phyloP scores from a whole-genome alignment of 2,888 invertebrate genomes.

The Ophion obscuratus region DNA sequence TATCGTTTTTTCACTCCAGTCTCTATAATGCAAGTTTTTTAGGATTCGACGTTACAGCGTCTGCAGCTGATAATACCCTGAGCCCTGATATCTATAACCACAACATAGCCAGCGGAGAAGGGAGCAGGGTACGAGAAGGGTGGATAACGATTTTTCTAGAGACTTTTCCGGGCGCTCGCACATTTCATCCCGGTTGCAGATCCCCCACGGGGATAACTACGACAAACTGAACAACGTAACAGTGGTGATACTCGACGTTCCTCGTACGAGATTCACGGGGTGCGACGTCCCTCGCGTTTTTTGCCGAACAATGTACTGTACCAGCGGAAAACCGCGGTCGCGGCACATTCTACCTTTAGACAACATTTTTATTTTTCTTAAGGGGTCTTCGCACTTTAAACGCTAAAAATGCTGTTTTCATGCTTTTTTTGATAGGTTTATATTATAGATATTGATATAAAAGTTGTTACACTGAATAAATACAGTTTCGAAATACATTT shows the following conservation, averaged over 20 bases:
- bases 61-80: conserved; percentile 19
- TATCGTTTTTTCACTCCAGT: not conserved
- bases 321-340: not conserved
- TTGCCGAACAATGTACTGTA: conserved; percentile 27
- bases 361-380: not conserved
- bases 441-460: too few species aligned
- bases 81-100: conserved; percentile 20
- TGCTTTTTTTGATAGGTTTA: too few species aligned
- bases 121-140: not conserved
- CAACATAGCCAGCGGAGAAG: not conserved
- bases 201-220: conserved; percentile 38
- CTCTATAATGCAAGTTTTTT: not conserved
- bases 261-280: conserved; percentile 47
- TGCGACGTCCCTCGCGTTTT: conserved; percentile 12
- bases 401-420: too few species aligned
- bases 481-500: too few species aligned
- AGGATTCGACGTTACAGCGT: not conserved
- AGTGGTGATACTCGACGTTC: conserved; percentile 30
- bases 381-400: too few species aligned
- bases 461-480: too few species aligned
- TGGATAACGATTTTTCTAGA: conserved; percentile 30
- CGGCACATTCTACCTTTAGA: not conserved
- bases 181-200: conserved; percentile 27
- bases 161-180: conserved; percentile 21
- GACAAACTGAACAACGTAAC: conserved; percentile 2